Evolutionary conservation across 2,888 invertebrate species (phyloP), one percentile per base, ranked within the genome.

Genomic region (Pedicia rivosa): DNA sequence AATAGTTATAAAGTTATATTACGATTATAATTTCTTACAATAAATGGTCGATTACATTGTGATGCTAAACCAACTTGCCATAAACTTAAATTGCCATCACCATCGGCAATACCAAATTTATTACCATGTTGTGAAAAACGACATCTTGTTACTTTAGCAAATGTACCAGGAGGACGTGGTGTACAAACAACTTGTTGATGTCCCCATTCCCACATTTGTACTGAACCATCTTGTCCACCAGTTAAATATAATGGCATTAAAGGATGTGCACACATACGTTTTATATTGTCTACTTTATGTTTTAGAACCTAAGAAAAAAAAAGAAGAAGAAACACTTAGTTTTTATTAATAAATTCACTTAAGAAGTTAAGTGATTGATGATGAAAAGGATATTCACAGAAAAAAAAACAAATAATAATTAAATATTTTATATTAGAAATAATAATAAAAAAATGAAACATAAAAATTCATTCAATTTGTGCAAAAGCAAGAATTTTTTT

Each of bases 181-280:
- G 80, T 78, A 51, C 90, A 83, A 10, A 94, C 84, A 27, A 87
- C 82, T 42, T 84, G 82, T 35, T 78, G 74, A 62, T 94, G 94
- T 6, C 90, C 91, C 95, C 97, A 98, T 65, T 98, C 97, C 94
- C 97, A 92, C 44, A 95, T 70, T 47, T 86, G 81, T 2, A 95
- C 92, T 0, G 92, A 91, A 7, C 95, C 94, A 64, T 95, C 95
- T 55, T 90, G 88, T 9, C 90, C 84, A 38, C 95, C 95, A 29
- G 91, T 90, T 48, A 95, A 64, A 64, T 95, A 98, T 50, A 97
- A 69, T 22, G 97, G 94, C 57, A 95, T 72, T 38, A 86, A 66
- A 12, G 97, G 95, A 72, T 98, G 98, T 13, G 95, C 81, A 45
- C 90, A 88, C 68, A 98, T 86, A 57, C 95, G 73, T 59, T 92